A percentile compares a stretch with the other conserved stretches of the same genome.
Conservation (phyloP, 1,140 invertebrate genomes). For the Heterodera carotae region DNA sequence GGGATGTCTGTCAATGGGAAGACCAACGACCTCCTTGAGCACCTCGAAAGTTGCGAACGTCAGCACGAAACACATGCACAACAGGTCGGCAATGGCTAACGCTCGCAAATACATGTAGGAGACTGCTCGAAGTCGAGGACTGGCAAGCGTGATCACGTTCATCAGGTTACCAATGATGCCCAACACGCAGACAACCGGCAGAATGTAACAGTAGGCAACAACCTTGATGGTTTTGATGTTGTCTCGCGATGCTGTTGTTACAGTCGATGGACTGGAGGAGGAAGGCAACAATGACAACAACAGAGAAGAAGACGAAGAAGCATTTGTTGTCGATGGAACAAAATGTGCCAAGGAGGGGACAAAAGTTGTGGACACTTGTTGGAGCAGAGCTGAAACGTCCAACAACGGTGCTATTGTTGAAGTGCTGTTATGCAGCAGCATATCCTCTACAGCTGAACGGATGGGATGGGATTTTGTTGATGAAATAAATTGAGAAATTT, state of each 20-base stretch:
- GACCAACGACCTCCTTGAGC: slow-evolving; percentile 42
- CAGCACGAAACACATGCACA: slow-evolving; percentile 65
- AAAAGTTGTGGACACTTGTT: background rate
- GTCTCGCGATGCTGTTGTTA: background rate
- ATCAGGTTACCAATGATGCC: slow-evolving; percentile 63
- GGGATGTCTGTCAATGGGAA: slow-evolving; percentile 44
- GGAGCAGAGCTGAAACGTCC: slow-evolving; percentile 12
- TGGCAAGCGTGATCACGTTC: slow-evolving; percentile 61
- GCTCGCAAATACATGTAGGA: slow-evolving; percentile 64
- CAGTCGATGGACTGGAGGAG: background rate
- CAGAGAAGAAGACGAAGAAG: background rate
- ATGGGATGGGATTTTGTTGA: background rate
- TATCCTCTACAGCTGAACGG: background rate
- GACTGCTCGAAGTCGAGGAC: slow-evolving; percentile 56
- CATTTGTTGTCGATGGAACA: too few relatives aligned
- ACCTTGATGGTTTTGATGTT: slow-evolving; percentile 34
- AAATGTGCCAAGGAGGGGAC: slow-evolving; percentile 5
- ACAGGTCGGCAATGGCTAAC: slow-evolving; percentile 59
- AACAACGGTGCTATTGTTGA: background rate
- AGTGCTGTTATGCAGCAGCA: background rate
- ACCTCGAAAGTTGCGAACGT: slow-evolving; percentile 58
- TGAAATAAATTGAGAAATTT: slow-evolving; percentile 11
- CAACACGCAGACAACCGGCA: slow-evolving; percentile 60
- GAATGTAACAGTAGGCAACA: slow-evolving; percentile 64
- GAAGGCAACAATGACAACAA: background rate